A percentile compares a stretch with the other conserved stretches of the same genome.
These are phyloP conservation scores for Gorsachius magnificus DNA, from an alignment of 2,797 vertebrate species.

Conservation along the genomic window DNA sequence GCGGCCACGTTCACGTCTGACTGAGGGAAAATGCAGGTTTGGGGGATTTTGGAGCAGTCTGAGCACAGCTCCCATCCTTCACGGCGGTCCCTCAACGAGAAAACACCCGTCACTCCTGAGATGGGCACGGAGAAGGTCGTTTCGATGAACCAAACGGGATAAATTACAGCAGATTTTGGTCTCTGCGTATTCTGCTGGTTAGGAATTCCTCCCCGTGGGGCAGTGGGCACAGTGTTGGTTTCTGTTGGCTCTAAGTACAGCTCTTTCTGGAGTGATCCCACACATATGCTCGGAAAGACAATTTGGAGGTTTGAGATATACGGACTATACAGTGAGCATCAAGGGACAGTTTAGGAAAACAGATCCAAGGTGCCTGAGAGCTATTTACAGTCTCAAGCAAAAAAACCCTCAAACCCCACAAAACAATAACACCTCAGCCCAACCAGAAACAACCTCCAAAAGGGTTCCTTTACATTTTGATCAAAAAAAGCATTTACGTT, in stretches of 20 bases:
- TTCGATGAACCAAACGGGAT: not conserved
- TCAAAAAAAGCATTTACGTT: not conserved
- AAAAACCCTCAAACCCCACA: not conserved
- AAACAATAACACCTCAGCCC: not conserved
- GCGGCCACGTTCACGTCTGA: not conserved
- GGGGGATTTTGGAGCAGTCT: not conserved
- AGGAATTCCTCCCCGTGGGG: not conserved
- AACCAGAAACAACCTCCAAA: not conserved
- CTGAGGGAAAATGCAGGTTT: not conserved
- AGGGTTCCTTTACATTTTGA: not conserved
- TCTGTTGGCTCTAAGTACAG: not conserved
- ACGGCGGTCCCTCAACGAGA: rapidly evolving
- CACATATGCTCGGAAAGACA: not conserved
- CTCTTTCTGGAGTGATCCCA: not conserved
- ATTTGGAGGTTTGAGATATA: not conserved
- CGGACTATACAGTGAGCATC: not conserved
- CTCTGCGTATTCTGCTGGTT: not conserved
- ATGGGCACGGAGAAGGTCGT: not conserved
- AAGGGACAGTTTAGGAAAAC: not conserved
- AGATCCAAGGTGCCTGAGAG: not conserved
- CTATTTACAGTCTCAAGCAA: not conserved
- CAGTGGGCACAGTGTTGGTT: not conserved
- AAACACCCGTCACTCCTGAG: not conserved
- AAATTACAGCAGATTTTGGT: not conserved
- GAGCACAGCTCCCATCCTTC: not conserved